Conservation (phyloP, 2,113 vertebrate genomes). For the Pangasianodon gigas region DNA sequence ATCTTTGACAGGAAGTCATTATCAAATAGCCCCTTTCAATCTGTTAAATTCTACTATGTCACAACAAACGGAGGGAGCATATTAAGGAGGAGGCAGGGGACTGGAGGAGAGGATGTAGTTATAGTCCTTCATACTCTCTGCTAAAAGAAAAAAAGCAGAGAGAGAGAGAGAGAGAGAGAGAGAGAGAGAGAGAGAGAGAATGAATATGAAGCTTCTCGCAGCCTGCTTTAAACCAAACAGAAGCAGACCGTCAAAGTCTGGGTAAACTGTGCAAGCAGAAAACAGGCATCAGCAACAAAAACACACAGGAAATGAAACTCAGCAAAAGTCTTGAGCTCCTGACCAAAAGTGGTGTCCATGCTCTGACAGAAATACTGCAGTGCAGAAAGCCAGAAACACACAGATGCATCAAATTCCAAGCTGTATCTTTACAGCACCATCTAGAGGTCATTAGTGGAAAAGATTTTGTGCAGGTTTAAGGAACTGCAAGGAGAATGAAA, state of each 20-base stretch:
- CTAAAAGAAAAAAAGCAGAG: neutral
- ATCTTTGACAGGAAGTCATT: neutral
- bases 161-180: too few species aligned
- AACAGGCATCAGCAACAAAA: neutral
- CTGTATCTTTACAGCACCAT: neutral
- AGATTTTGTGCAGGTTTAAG: neutral
- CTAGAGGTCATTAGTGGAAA: neutral
- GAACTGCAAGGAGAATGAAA: neutral
- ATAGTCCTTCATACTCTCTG: neutral
- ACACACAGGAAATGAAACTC: neutral
- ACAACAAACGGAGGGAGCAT: neutral
- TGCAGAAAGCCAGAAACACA: constrained; percentile 5
- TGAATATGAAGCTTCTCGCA: neutral
- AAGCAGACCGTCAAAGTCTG: neutral
- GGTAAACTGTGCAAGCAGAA: neutral
- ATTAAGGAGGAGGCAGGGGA: neutral
- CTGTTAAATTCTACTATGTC: neutral
- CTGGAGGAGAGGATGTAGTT: neutral
- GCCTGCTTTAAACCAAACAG: neutral
- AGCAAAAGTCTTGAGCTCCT: neutral
- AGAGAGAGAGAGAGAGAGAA: too few species aligned
- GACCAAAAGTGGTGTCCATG: neutral
- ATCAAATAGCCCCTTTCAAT: neutral
- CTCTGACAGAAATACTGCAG: constrained; percentile 9
- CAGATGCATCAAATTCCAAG: neutral